A percentile compares a stretch with the other conserved stretches of the same genome.
Evolutionary conservation across 2,888 invertebrate species (phyloP).

Genomic region (Orchesella flavescens): DNA sequence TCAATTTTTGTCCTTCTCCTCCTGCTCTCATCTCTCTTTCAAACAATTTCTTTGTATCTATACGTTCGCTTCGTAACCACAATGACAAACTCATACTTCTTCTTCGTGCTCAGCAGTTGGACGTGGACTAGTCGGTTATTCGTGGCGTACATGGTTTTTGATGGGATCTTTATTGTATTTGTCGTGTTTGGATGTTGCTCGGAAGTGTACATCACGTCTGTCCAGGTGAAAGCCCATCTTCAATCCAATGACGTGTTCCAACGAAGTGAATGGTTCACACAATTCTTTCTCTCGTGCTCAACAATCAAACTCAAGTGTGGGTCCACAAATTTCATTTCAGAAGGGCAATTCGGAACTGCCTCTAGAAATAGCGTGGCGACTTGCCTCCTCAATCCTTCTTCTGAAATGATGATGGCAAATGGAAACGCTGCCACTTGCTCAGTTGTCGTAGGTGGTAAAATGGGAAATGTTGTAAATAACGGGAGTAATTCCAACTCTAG

Average conservation of each 20-base stretch:
- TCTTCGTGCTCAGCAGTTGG: constrained; percentile 54
- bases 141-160: constrained; percentile 52
- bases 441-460: neutral
- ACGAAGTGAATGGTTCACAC: constrained; percentile 51
- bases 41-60: constrained; percentile 43
- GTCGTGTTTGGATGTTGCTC: constrained; percentile 54
- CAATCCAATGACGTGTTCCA: constrained; percentile 48
- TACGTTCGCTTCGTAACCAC: constrained; percentile 47
- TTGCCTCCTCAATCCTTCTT: neutral
- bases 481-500: neutral
- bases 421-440: neutral
- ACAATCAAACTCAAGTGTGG: constrained; percentile 52
- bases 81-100: constrained; percentile 28
- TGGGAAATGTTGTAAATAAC: constrained; percentile 26
- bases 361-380: neutral
- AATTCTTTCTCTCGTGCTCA: constrained; percentile 50
- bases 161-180: constrained; percentile 50
- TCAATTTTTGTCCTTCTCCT: constrained; percentile 47
- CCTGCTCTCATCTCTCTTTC: constrained; percentile 42
- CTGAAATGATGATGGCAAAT: constrained; percentile 16
- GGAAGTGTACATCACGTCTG: constrained; percentile 52
- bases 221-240: constrained; percentile 53
- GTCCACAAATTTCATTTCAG: constrained; percentile 53
- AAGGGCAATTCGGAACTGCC: constrained; percentile 33
- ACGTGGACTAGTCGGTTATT: constrained; percentile 53